These are phyloP conservation scores for Benitochromis conjunctus DNA, from an alignment of 2,113 vertebrate genomes.

Conservation along the genomic window DNA sequence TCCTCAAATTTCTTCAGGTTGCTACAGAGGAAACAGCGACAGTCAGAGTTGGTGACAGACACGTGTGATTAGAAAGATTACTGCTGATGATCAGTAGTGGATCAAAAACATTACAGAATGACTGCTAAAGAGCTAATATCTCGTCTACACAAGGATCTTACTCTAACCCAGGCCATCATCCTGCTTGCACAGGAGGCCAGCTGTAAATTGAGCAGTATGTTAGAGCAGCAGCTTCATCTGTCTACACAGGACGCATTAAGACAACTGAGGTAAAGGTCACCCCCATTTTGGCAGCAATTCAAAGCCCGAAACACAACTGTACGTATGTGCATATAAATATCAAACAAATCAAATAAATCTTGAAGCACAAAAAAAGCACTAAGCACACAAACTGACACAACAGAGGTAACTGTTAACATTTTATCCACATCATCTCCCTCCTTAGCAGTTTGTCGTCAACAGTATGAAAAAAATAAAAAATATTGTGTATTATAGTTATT, in stretches of 20 bases:
- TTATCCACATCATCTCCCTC: neutral
- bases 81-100: neutral
- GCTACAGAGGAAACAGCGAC: conserved; percentile 56
- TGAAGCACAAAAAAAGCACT: neutral
- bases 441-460: neutral
- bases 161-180: neutral
- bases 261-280: neutral
- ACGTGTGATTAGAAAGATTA: neutral
- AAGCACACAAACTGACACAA: neutral
- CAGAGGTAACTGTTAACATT: neutral
- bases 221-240: neutral
- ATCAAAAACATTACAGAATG: neutral
- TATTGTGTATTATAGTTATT: neutral
- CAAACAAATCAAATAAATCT: neutral
- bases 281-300: neutral
- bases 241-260: neutral
- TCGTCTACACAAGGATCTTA: neutral
- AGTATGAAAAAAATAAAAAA: neutral
- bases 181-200: neutral
- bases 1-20: conserved; percentile 90
- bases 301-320: neutral
- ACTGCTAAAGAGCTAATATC: neutral
- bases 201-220: neutral
- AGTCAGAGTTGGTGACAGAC: neutral
- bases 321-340: neutral